Evolutionary conservation across 2,113 vertebrate genomes (phyloP), one percentile per base, ranked within the genome.

Genomic region (Amazona guildingii): DNA sequence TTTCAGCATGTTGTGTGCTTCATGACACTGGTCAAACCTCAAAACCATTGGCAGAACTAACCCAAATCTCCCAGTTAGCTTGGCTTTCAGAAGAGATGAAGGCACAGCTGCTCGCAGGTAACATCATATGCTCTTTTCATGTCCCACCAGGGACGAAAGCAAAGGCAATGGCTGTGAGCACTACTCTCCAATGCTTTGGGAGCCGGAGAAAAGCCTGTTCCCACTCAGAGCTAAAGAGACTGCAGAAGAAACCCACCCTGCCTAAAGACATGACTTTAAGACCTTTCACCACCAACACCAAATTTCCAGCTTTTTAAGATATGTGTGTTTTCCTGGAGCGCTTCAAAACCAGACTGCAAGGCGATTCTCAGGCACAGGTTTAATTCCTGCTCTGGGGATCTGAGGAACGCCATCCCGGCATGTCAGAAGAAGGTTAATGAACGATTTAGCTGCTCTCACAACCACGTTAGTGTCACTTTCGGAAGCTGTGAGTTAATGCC

Each of bases 361-460:
- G 69, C 25, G 0, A 49, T 23, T 72, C 66, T 64, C 24, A 46
- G 86, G 92, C 92, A 63, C 62, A 73, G 70, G 88, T 92, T 91
- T 92, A 62, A 95, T 91, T 96, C 63, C 86, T 95, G 94, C 83
- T 87, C 81, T 9, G 46, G 18, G 1, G 75, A 87, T 37, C 55
- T 1, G 2, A 69, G 89, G 84, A 92, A 93, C 59, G 52, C 94
- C 0, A 11, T 68, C 86, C 81, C 4, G 0, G 91, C 16, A 10
- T 74, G 92, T 87, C 81, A 94, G 83, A 92, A 86, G 92, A 86
- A 95, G 96, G 96, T 96, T 96, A 96, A 95, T 96, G 96, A 96
- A 95, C 37, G 52, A 91, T 91, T 94, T 54, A 92, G 88, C 91
- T 13, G 44, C 81, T 59, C 83, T 96, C 95, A 93, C 95, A 94